Base-by-base conservation (phyloP, 2,797 vertebrate species). In the Gadopsis bispinosus region DNA sequence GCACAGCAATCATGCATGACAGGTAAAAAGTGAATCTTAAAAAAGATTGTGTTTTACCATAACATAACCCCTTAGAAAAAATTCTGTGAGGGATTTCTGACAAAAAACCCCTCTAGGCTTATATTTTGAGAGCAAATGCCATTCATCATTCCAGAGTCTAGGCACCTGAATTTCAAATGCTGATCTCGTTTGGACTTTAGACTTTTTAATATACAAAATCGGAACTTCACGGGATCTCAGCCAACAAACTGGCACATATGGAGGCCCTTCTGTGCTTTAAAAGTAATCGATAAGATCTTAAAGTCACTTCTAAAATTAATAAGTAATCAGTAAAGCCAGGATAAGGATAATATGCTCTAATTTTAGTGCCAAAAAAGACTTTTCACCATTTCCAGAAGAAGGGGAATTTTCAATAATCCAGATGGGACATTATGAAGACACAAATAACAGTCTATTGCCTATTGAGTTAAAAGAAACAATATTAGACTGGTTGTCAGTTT, bases 281-380 rank as follows among this genome's bases (percentile, higher is more conserved):
- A 75, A 76, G 54, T 73, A 55, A 69, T 79, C n/a, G 54, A 26
- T 47, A 26, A 60, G 39, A 71, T 74, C 26, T 55, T 66, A 54
- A 76, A 65, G 22, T 64, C 13, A 45, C 50, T 75, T 80, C 56
- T 54, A 53, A 68, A 62, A 66, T 79, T 10, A 45, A 65, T 39
- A 65, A 48, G 39, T 67, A 67, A 69, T 50, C 16, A 67, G 17
- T 70, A 60, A 79, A 70, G 60, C 68, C 75, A 80, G 69, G 14
- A 37, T 41, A 45, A 17, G 7, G 26, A 13, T 61, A 50, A 64
- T 63, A 48, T 41, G 45, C 8, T 59, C 12, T 71, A 0, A 4
- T 70, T 50, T 70, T 20, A 39, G 16, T 59, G 31, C 65, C 61
- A 77, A 39, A 13, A 26, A 50, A 45, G 33, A n/a, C 7, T 39